Conservation (phyloP, 1,140 invertebrate species). For the Thaumetopoea pityocampa region DNA sequence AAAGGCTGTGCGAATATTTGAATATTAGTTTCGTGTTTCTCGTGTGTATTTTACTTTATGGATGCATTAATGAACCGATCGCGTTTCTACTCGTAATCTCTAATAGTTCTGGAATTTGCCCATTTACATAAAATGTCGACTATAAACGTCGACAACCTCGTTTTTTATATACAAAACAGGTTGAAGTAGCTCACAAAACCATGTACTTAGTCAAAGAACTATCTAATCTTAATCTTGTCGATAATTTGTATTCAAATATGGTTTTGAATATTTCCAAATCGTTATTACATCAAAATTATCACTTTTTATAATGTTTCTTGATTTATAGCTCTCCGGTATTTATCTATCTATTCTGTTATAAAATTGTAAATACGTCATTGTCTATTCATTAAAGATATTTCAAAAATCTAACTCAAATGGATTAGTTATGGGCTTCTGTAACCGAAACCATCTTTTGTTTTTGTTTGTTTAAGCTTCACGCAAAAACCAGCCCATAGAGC, state of each 20-base stretch:
- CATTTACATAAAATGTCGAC: not conserved
- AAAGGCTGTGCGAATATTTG: constrained; percentile 6
- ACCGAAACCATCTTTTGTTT: too few species aligned
- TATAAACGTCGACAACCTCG: not conserved
- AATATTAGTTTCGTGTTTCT: constrained; percentile 10
- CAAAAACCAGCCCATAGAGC: too few species aligned
- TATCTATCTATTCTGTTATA: too few species aligned
- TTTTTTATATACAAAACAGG: constrained; percentile 1
- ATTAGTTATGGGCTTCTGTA: too few species aligned
- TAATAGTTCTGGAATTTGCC: constrained; percentile 1
- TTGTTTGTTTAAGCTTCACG: too few species aligned
- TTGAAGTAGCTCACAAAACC: not conserved
- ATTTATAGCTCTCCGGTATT: too few species aligned
- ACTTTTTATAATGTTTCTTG: too few species aligned
- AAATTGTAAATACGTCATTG: too few species aligned
- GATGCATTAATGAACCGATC: constrained; percentile 3
- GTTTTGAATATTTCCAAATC: constrained; percentile 13
- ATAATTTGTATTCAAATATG: constrained; percentile 12
- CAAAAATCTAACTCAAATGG: too few species aligned
- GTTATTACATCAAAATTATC: too few species aligned
- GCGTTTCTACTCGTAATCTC: not conserved
- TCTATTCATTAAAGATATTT: too few species aligned
- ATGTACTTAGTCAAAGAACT: too few species aligned
- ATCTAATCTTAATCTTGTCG: constrained; percentile 3
- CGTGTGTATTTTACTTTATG: constrained; percentile 3